Evolutionary conservation across 2,113 vertebrate species (phyloP), one percentile per base, ranked within the genome.

Genomic region (Melanostigma gelatinosum): DNA sequence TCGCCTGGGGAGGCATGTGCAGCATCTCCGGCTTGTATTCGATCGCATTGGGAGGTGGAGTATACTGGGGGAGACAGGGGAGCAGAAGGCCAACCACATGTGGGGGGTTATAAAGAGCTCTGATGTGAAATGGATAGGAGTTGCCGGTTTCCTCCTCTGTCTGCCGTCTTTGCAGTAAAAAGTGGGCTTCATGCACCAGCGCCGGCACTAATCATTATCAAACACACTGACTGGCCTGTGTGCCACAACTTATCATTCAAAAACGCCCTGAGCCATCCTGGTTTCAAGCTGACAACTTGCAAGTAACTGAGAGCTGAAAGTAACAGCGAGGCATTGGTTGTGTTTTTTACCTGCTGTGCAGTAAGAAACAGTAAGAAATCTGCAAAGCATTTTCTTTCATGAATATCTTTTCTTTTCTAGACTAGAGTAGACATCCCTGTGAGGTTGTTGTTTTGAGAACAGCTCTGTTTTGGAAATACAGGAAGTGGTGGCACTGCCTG

Each of bases 381-480:
- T 40, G 62, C 4, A 52, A 52, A 54, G 24, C 1, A 22, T 70
- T 64, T 44, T 29, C 32, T 68, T 36, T 52, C 22, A 62, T 5
- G 36, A 4, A 2, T 34, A 61, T 67, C 16, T 64, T n/a, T 76
- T 54, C 40, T 11, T 16, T 7, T 57, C 46, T 48, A 7, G 15
- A 22, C 50, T 15, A 72, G 67, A 42, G 42, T 36, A 10, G 3
- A 55, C 34, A 29, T 46, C 44, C n/a, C n/a, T 42, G 29, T 74
- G 44, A 29, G 8, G 70, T 73, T 42, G 57, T 36, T 67, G 46
- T 81, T 81, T 78, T 72, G 34, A 86, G 81, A 73, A 62, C 61
- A 79, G 81, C 66, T 62, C 79, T 87, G 87, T 87, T 94, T 87
- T 86, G 75, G 62, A 88, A 87, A 87, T 57, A 77, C 44, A 67